Conservation (phyloP, 2,113 vertebrate species). For the Alces alces region DNA sequence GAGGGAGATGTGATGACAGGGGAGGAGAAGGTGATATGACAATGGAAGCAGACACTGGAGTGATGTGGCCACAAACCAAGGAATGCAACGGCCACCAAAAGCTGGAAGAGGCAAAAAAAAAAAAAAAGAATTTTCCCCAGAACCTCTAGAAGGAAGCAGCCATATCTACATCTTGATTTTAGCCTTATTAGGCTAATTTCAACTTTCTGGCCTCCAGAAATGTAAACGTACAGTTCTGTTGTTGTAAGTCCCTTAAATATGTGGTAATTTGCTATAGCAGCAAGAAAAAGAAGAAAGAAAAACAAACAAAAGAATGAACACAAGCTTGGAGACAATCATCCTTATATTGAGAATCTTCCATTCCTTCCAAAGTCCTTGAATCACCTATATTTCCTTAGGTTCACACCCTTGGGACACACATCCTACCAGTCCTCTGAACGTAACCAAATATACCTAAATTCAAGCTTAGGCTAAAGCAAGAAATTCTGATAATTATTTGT, state of each 20-base stretch:
- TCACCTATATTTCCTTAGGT: not conserved
- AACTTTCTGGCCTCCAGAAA: not conserved
- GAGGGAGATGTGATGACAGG: not conserved
- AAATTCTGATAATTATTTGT: not conserved
- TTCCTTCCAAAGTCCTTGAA: not conserved
- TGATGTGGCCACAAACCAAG: not conserved
- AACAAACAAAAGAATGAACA: not conserved
- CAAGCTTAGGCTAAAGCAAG: not conserved
- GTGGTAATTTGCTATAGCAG: not conserved
- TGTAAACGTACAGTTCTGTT: not conserved
- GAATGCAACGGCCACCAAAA: not conserved
- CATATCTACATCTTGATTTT: not conserved
- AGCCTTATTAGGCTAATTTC: not conserved
- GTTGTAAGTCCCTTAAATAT: not conserved
- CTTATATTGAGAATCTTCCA: not conserved
- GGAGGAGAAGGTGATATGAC: not conserved
- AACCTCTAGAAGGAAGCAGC: not conserved
- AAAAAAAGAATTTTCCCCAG: too few relatives aligned
- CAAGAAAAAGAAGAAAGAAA: not conserved
- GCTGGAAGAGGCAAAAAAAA: not conserved
- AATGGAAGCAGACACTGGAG: not conserved
- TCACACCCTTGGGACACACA: not conserved
- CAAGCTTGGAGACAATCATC: not conserved
- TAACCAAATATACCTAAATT: not conserved
- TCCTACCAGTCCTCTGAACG: not conserved